These are phyloP conservation scores for Synergus itoensis DNA, from an alignment of 2,888 invertebrate genomes.

Conservation along the genomic window DNA sequence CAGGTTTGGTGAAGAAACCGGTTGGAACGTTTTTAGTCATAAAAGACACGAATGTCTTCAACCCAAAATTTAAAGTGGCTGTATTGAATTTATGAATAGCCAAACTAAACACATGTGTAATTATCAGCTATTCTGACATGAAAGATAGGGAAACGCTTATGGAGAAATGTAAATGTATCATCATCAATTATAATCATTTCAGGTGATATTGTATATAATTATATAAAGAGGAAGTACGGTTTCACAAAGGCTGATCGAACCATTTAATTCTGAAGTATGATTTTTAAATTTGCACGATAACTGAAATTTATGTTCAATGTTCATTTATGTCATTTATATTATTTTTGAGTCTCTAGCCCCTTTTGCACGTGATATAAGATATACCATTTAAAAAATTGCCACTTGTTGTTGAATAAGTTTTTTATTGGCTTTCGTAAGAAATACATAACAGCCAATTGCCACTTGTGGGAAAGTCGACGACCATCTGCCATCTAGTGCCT, in stretches of 20 bases:
- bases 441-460: too few relatives aligned
- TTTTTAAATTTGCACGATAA: too few relatives aligned
- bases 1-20: slow-evolving; percentile 39
- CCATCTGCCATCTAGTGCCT: background rate
- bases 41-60: slow-evolving; percentile 26
- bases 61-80: slow-evolving; percentile 23
- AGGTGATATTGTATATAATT: background rate
- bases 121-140: background rate
- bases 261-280: too few relatives aligned
- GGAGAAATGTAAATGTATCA: background rate
- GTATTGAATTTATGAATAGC: slow-evolving; percentile 22
- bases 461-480: background rate
- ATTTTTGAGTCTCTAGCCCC: too few relatives aligned
- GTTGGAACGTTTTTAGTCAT: slow-evolving; percentile 32
- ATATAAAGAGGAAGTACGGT: too few relatives aligned
- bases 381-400: too few relatives aligned
- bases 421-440: too few relatives aligned
- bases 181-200: background rate
- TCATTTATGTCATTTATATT: too few relatives aligned
- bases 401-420: too few relatives aligned
- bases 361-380: too few relatives aligned
- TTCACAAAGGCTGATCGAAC: too few relatives aligned
- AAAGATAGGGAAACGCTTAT: background rate
- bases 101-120: slow-evolving; percentile 6
- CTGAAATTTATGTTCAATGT: too few relatives aligned